Percentiles rank a stretch among this genome's conserved stretches.
Conservation (phyloP, 1,140 invertebrate genomes). For the Hypothenemus hampei region DNA sequence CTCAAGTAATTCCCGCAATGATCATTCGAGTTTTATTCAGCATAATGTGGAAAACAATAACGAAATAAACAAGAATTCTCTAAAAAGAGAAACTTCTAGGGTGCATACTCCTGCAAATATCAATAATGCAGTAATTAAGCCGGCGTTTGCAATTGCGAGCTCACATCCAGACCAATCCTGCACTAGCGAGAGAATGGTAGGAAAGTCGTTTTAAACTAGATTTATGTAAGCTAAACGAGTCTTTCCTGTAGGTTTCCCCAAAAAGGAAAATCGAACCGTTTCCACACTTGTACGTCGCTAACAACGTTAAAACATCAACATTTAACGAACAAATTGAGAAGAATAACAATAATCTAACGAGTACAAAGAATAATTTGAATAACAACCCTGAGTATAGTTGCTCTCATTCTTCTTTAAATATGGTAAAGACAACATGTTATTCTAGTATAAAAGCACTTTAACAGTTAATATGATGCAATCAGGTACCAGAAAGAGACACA, state of each 20-base stretch:
- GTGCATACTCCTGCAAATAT: constrained; percentile 42
- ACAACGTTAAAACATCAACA: constrained; percentile 45
- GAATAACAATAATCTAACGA: constrained; percentile 41
- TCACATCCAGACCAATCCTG: constrained; percentile 15
- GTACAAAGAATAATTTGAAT: constrained; percentile 43
- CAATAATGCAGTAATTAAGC: constrained; percentile 15
- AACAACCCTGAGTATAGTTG: constrained; percentile 41
- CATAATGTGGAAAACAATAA: constrained; percentile 16
- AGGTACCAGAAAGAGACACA: constrained; percentile 54
- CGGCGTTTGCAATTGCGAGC: constrained; percentile 15
- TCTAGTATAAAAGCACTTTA: background rate
- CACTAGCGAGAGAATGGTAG: constrained; percentile 39
- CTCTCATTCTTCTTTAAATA: constrained; percentile 47
- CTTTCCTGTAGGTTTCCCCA: constrained; percentile 33
- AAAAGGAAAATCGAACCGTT: constrained; percentile 43
- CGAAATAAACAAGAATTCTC: constrained; percentile 21
- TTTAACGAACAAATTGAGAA: constrained; percentile 46
- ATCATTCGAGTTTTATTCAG: constrained; percentile 37
- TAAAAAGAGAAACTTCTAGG: constrained; percentile 29
- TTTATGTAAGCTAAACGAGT: background rate
- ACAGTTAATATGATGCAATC: background rate
- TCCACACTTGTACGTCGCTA: constrained; percentile 42
- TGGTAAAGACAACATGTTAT: constrained; percentile 37
- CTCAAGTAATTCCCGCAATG: constrained; percentile 45
- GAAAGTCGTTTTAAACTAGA: background rate